A percentile compares a stretch with the other conserved stretches of the same genome.
Conservation (phyloP, 2,113 vertebrate genomes). For the Carettochelys insculpta region DNA sequence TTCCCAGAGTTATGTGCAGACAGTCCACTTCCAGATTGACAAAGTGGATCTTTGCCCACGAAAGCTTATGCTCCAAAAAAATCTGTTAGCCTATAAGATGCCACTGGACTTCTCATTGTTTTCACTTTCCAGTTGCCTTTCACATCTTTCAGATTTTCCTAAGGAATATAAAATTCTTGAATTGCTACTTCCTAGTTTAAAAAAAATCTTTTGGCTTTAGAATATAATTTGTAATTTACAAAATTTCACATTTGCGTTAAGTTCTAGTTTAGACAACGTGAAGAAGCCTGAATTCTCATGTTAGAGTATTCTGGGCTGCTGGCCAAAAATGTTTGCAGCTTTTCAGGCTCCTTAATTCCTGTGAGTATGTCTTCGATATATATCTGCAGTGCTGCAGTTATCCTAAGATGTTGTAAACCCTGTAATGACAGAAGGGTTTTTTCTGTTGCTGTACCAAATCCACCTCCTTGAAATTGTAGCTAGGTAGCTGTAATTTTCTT, state of each 20-base stretch:
- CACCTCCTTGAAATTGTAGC: not conserved
- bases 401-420: not conserved
- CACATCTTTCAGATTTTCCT: not conserved
- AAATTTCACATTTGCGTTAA: not conserved
- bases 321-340: not conserved
- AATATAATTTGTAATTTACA: not conserved
- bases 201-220: not conserved
- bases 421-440: not conserved
- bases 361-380: too few species aligned
- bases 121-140: not conserved
- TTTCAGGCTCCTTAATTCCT: not conserved
- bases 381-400: not conserved
- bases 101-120: too few species aligned
- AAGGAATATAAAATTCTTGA: not conserved
- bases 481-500: too few species aligned
- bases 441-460: not conserved
- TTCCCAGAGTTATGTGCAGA: too few species aligned
- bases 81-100: too few species aligned
- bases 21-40: too few species aligned
- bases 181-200: fast-evolving
- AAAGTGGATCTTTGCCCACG: too few species aligned
- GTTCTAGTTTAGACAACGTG: not conserved
- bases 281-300: not conserved
- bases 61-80: too few species aligned
- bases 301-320: not conserved